phyloP scores from a whole-genome alignment of 2,888 invertebrate genomes.

The Acronicta aceris region DNA sequence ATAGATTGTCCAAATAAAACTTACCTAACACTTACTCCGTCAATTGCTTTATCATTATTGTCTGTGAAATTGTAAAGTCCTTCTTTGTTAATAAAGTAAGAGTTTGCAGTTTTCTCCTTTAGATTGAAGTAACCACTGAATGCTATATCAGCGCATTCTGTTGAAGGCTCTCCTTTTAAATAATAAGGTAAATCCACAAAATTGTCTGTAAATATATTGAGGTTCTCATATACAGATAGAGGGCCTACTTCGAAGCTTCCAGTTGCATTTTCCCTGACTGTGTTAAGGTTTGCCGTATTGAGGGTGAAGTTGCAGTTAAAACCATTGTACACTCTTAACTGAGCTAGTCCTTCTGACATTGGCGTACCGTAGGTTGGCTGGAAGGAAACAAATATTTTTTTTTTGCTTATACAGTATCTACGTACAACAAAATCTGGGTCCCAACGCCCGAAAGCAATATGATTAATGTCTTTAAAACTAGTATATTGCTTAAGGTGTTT shows the following conservation, averaged over 20 bases:
- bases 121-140: slow-evolving; percentile 69
- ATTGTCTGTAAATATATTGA: slow-evolving; percentile 70
- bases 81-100: slow-evolving; percentile 73
- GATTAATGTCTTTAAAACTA: too few species aligned
- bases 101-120: slow-evolving; percentile 77
- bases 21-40: slow-evolving; percentile 79
- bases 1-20: slow-evolving; percentile 19
- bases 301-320: slow-evolving; percentile 88
- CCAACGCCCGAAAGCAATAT: too few species aligned
- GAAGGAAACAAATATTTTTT: slow-evolving; percentile 46
- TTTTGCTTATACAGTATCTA: not conserved
- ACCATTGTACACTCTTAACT: slow-evolving; percentile 93
- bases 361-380: slow-evolving; percentile 90
- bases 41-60: slow-evolving; percentile 82
- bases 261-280: slow-evolving; percentile 49
- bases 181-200: slow-evolving; percentile 73
- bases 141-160: slow-evolving; percentile 63
- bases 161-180: slow-evolving; percentile 68
- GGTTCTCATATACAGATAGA: slow-evolving; percentile 80
- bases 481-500: too few species aligned
- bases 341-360: slow-evolving; percentile 89
- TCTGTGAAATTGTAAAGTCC: slow-evolving; percentile 76
- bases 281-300: slow-evolving; percentile 49
- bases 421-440: too few species aligned
- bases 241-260: slow-evolving; percentile 64